Conservation (phyloP, 23 tunicate species). For the Phallusia fumigata region DNA sequence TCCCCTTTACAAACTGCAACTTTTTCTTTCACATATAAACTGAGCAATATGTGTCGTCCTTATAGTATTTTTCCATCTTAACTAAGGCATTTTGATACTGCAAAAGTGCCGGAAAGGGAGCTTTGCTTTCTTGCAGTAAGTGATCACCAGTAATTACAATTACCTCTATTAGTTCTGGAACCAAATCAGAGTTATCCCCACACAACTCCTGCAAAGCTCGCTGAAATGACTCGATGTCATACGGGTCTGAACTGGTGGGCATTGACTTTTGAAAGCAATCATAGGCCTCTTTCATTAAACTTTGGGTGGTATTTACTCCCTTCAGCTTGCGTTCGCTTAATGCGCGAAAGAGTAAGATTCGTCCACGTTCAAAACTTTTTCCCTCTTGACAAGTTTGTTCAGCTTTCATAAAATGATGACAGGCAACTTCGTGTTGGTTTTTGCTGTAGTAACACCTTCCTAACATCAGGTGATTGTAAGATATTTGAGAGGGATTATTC, state of each 20-base stretch:
- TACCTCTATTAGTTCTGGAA: background rate
- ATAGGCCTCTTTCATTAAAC: background rate
- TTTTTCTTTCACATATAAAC: background rate
- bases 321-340: background rate
- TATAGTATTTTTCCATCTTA: background rate
- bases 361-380: background rate
- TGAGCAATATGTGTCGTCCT: background rate
- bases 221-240: background rate
- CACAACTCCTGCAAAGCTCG: background rate
- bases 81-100: background rate
- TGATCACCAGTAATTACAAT: background rate
- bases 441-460: background rate
- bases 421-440: background rate
- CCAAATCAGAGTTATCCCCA: background rate
- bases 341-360: background rate
- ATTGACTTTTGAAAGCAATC: background rate
- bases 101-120: background rate
- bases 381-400: background rate
- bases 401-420: background rate
- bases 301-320: background rate
- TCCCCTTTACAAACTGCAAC: background rate
- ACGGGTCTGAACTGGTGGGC: background rate
- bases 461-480: background rate
- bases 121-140: background rate
- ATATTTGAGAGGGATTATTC: too few species aligned